Evolutionary conservation across 2,113 vertebrate genomes (phyloP).

Genomic region (Bothrops jararaca): DNA sequence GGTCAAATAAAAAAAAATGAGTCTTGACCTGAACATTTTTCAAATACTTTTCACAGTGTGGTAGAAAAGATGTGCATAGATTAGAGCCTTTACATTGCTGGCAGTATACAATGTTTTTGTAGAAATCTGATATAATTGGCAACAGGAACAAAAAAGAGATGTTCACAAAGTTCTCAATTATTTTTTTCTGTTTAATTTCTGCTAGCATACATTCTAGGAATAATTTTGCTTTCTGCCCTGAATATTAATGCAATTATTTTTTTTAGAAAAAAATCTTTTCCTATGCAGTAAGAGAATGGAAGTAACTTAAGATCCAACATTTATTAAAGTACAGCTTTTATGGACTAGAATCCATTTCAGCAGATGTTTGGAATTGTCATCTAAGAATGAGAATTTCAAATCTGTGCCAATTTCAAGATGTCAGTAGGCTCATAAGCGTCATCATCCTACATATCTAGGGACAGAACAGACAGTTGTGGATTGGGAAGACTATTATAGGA

Average conservation of each 20-base stretch:
- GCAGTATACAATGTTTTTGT: neutral
- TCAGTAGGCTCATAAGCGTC: neutral
- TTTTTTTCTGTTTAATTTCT: neutral
- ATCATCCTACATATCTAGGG: neutral
- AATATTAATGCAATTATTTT: neutral
- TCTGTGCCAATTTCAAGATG: neutral
- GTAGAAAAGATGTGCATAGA: neutral
- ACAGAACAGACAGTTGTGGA: neutral
- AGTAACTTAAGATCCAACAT: neutral
- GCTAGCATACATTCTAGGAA: neutral
- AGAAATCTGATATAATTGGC: neutral
- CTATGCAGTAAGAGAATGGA: neutral
- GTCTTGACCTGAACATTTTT: neutral
- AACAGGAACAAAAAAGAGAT: neutral
- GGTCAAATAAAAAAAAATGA: neutral
- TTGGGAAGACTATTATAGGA: neutral
- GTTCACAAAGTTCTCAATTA: neutral
- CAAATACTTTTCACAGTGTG: neutral
- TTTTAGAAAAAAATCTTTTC: neutral
- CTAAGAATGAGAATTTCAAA: neutral
- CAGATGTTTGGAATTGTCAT: neutral
- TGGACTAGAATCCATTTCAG: neutral
- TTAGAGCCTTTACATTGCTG: neutral
- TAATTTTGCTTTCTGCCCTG: neutral
- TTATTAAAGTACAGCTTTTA: neutral